These are phyloP conservation scores for Ptilonorhynchus violaceus DNA, from an alignment of 2,113 vertebrate genomes.

Conservation along the genomic window DNA sequence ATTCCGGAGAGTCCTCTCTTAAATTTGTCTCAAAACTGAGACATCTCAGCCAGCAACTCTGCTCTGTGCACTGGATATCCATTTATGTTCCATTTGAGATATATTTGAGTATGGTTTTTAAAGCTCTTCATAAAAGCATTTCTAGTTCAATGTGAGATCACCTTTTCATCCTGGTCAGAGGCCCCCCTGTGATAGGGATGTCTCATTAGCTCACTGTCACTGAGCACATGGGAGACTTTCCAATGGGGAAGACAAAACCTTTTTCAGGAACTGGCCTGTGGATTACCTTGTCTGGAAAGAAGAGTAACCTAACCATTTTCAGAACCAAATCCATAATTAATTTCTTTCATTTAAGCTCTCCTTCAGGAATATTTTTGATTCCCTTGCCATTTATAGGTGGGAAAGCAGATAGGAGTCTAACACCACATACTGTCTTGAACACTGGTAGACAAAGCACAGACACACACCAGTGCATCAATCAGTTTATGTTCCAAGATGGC, in stretches of 20 bases:
- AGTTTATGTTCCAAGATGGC: neutral
- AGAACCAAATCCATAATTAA: neutral
- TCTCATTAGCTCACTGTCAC: accelerated
- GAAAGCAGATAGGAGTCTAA: neutral
- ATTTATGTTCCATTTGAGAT: neutral
- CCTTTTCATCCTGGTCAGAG: neutral
- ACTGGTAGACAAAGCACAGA: neutral
- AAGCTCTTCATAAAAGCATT: neutral
- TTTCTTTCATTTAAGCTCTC: neutral
- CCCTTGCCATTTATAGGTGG: accelerated
- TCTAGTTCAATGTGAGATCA: neutral
- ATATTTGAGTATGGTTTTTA: neutral
- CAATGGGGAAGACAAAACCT: neutral
- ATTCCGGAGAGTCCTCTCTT: no score
- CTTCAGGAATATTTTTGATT: neutral
- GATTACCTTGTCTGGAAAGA: neutral
- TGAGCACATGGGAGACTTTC: neutral
- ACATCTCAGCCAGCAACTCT: neutral
- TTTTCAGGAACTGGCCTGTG: neutral
- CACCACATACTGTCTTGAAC: neutral
- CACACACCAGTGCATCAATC: neutral
- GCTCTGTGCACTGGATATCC: neutral
- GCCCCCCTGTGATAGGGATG: accelerated
- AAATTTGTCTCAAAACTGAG: no score
- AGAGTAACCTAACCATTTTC: neutral